Percentiles rank a stretch among this genome's conserved stretches.
Evolutionary conservation across 2,113 vertebrate genomes (phyloP).

Genomic region (Cryptomyrus ogoouensis): DNA sequence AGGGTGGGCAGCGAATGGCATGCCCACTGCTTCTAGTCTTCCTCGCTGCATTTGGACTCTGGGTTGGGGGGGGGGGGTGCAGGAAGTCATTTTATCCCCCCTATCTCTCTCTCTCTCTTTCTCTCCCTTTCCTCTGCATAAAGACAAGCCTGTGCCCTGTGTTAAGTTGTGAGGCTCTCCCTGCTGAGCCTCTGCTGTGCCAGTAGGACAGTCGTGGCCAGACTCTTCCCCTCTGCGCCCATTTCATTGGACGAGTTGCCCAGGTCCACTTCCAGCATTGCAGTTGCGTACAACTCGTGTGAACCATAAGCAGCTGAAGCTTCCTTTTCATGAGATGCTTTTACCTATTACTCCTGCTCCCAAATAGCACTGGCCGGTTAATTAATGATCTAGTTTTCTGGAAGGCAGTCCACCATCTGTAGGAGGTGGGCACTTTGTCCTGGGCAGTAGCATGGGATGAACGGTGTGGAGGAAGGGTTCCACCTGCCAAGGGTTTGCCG

Average conservation of each 20-base stretch:
- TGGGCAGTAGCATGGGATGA: not conserved
- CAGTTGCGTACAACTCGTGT: not conserved
- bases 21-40: not conserved
- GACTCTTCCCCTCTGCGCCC: not conserved
- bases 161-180: not conserved
- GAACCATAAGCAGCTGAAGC: not conserved
- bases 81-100: not conserved
- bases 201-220: not conserved
- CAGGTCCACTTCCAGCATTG: not conserved
- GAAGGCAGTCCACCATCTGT: not conserved
- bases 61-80: not conserved
- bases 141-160: not conserved
- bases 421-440: not conserved
- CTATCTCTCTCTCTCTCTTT: not conserved
- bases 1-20: not conserved
- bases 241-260: not conserved
- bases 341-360: not conserved
- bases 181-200: not conserved
- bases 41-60: not conserved
- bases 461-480: not conserved
- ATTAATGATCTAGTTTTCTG: not conserved
- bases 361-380: not conserved
- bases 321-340: not conserved
- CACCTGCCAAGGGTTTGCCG: not conserved
- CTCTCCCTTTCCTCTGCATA: not conserved